These are phyloP conservation scores for Rotaria sp. DNA, from an alignment of 2,888 invertebrate genomes.

Conservation along the genomic window DNA sequence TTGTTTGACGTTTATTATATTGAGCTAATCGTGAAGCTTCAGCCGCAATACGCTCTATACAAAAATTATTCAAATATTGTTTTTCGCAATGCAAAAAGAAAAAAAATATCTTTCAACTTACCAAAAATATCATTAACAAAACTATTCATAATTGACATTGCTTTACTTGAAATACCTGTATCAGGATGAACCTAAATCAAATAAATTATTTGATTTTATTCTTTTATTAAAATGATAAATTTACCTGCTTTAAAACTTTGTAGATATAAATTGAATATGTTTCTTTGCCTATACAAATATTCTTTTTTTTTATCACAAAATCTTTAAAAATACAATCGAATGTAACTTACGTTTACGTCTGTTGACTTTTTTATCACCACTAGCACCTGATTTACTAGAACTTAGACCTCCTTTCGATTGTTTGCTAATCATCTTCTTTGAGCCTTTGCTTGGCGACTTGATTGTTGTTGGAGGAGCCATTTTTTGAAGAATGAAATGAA, in stretches of 20 bases:
- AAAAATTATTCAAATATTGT: not conserved
- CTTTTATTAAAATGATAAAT: not conserved
- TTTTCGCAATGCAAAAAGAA: no score
- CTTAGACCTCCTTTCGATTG: not conserved
- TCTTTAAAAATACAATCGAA: not conserved
- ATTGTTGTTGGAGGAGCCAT: not conserved
- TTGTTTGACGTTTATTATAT: conserved; percentile 45
- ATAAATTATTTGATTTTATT: conserved; percentile 19
- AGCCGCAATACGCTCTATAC: conserved; percentile 46
- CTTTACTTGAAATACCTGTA: conserved; percentile 40
- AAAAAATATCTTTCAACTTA: not conserved
- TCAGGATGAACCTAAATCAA: conserved; percentile 40
- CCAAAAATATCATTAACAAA: conserved; percentile 41
- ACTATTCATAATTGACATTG: conserved; percentile 41
- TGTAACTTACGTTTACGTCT: not conserved
- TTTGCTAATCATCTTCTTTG: not conserved
- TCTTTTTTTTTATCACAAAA: not conserved
- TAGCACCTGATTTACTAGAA: not conserved
- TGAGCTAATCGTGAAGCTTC: conserved; percentile 48
- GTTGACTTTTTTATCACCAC: not conserved
- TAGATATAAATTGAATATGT: conserved; percentile 40
- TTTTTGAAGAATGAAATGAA: not conserved
- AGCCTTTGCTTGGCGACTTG: conserved; percentile 12
- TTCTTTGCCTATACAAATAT: conserved; percentile 29
- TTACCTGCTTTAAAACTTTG: conserved; percentile 39